Base-by-base conservation (phyloP, 2,888 invertebrate species). In the Saturnia pavonia region DNA sequence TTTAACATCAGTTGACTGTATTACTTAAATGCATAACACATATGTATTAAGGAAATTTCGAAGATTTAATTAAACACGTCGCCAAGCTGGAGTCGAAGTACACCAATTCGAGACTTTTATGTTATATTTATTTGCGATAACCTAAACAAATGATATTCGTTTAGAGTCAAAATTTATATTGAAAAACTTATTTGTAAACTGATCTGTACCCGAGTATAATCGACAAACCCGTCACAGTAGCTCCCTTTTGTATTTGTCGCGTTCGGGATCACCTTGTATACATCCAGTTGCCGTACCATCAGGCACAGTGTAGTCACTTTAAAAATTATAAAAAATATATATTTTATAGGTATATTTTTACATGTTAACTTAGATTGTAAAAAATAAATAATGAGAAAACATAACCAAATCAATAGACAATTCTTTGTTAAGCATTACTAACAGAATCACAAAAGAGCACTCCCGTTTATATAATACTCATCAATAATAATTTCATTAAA, bases 401-500 rank as follows among this genome's bases (percentile, higher is more conserved):
- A 27, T 14, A 60, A 25, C 11, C 25, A 60, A 60, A 60, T 60
- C 27, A 27, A 60, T 14, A 27, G 57, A 60, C 12, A 27, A 60
- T 12, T 40, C 3, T 40, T 22, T 66, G 25, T 14, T 45, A 25
- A 54, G 67, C 67, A 66, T 40, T 66, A 67, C 66, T 16, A 54
- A 40, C 70, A 19, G 67, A 91, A 92, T 91, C 91, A 85, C 89
- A 88, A 90, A 82, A 85, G 83, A 85, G 85, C 77, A 80, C 85
- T 82, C 82, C 86, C 88, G 88, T 90, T 91, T 90, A 89, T 89
- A 88, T 91, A 91, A 94, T 91, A 88, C 89, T 91, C 89, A 92
- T 93, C 93, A 93, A 93, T 94, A 94, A 94, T 94, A 93, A 94
- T 94, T 94, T 93, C 93, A 93, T 94, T 92, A 93, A 94, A 93